Base-by-base conservation (phyloP, 2,888 invertebrate species). In the Chydorus sphaericus region DNA sequence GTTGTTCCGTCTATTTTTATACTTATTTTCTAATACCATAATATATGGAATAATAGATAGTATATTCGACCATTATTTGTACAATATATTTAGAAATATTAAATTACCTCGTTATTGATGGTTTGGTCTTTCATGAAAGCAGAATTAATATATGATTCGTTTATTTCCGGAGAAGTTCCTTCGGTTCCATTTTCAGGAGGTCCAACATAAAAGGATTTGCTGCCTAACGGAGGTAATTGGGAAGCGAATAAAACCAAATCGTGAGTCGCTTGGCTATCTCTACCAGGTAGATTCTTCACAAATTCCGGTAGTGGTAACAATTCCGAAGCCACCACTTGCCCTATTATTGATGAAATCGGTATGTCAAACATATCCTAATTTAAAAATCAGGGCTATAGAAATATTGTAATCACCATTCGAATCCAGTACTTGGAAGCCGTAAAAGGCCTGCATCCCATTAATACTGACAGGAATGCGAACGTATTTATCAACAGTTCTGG, bases 371-470 rank as follows among this genome's bases (percentile, higher is more conserved):
- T 49, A 53, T 37, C 54, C 31, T 56, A 59, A 60, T 60, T 65
- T 66, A 64, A 67, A 65, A 48, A 16, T 4, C 20, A 28, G 51
- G 11, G 14, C 11, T 28, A 50, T 8, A 11, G 11, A 28, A n/a
- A n/a, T n/a, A n/a, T n/a, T n/a, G n/a, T n/a, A n/a, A n/a, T n/a
- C n/a, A 82, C 85, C 82, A 61, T 75, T 70, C 1, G 78, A 74
- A 62, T 81, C 82, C 6, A 67, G 73, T 0, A 90, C 82, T 6
- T 67, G 67, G 63, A 83, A 90, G n/a, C n/a, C n/a, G n/a, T n/a
- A n/a, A n/a, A n/a, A n/a, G n/a, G n/a, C n/a, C n/a, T n/a, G n/a
- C n/a, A n/a, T n/a, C 1, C 66, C 62, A 0, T 59, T 53, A 30
- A 44, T 29, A 20, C 62, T 54, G 11, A 77, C 72, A 1, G 80